Conservation (phyloP, 2,888 invertebrate genomes). For the Idaea dimidiata region DNA sequence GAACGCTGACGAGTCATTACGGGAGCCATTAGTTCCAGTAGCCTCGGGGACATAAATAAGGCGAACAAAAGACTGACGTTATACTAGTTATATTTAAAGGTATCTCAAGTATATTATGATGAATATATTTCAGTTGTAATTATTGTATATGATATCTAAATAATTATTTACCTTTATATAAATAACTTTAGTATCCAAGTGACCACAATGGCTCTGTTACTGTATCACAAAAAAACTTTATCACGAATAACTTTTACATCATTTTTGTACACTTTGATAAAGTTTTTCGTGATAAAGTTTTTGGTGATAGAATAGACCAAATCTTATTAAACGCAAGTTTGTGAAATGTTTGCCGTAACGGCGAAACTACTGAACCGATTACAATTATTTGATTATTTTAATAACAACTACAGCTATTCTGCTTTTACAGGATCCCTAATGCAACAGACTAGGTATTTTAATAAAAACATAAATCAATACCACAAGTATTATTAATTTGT, state of each 20-base stretch:
- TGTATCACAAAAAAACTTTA: neutral
- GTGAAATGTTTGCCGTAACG: too few species aligned
- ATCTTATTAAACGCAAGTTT: too few species aligned
- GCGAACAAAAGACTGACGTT: slow-evolving; percentile 7
- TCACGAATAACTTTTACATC: neutral
- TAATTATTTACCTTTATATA: neutral
- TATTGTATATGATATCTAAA: neutral
- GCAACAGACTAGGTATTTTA: too few species aligned
- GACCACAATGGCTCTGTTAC: too few species aligned
- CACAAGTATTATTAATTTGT: too few species aligned
- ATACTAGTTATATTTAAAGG: neutral
- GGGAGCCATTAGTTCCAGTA: slow-evolving; percentile 22
- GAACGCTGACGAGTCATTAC: slow-evolving; percentile 17
- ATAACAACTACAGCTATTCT: too few species aligned
- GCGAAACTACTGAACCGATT: too few species aligned
- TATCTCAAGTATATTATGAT: neutral
- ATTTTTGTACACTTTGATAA: neutral
- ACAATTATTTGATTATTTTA: too few species aligned
- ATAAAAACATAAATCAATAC: too few species aligned
- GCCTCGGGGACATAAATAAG: slow-evolving; percentile 11
- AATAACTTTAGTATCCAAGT: neutral
- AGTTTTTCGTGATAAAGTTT: neutral
- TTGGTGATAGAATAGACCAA: too few species aligned
- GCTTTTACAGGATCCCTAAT: too few species aligned
- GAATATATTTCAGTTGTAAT: neutral